Conservation (phyloP, 2,113 vertebrate species). For the Pungitius pungitius region DNA sequence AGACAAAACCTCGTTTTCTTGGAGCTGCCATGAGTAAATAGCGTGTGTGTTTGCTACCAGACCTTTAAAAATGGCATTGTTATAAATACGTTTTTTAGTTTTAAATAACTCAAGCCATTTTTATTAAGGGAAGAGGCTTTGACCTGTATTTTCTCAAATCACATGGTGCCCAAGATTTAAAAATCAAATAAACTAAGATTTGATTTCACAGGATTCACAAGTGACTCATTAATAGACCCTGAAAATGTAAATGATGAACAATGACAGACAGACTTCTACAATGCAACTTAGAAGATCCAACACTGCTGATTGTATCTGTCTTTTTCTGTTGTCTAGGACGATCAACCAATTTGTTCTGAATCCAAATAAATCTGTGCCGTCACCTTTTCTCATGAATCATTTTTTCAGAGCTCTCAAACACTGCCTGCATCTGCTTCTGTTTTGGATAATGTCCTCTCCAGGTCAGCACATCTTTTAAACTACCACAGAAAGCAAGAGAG, state of each 20-base stretch:
- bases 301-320: conserved; percentile 2
- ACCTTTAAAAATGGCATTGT: not conserved
- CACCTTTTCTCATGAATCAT: conserved; percentile 24
- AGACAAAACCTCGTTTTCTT: conserved; percentile 31
- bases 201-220: conserved; percentile 48
- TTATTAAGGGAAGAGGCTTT: conserved; percentile 28
- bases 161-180: conserved; percentile 8
- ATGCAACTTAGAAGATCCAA: conserved; percentile 6
- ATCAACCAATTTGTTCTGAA: conserved; percentile 33
- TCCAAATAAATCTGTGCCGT: conserved; percentile 23
- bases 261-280: not conserved
- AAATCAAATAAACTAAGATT: conserved; percentile 39
- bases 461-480: not conserved
- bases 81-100: not conserved
- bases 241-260: conserved; percentile 37
- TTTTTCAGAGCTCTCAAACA: not conserved
- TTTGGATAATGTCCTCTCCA: not conserved
- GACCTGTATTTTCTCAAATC: conserved; percentile 13
- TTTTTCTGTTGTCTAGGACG: not conserved
- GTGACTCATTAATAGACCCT: conserved; percentile 10
- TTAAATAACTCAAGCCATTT: conserved; percentile 9
- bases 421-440: not conserved
- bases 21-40: conserved; percentile 21
- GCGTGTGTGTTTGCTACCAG: conserved; percentile 1
- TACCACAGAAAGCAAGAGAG: not conserved